Evolutionary conservation across 2,113 vertebrate species (phyloP), one percentile per base, ranked within the genome.

Genomic region (Galeopterus variegatus): DNA sequence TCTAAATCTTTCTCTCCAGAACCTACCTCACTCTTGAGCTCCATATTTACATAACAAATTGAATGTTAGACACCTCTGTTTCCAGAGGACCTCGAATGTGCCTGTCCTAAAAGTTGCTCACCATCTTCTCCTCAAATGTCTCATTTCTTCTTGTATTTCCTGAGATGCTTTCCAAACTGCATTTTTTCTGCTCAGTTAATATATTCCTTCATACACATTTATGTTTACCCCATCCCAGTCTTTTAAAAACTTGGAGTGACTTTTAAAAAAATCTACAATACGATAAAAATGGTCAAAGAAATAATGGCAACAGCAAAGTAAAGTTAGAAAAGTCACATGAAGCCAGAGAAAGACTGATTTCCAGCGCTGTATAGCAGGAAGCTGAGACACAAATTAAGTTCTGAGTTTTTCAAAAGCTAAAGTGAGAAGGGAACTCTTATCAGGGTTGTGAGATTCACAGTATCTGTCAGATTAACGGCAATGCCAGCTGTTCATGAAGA

Each of bases 401-500:
- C 60, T 15, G 75, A 86, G 58, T 73, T 83, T 95, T 56, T 80
- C 54, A 67, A 92, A 89, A 36, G 31, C n/a, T 41, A 92, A 60
- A 87, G 50, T 80, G 81, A 67, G 65, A 52, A 9, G 21, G 77
- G 93, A 93, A 77, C 33, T 12, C 56, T 93, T 67, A 56, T 77
- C 79, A 83, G 92, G 48, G 50, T 69, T 64, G 77, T 76, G 52
- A 93, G 84, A 92, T 48, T 96, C 88, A 93, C 26, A 24, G 54
- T n/a, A 84, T 69, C 90, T 92, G 72, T 83, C 75, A 80, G 79
- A 85, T 88, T 85, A 83, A 92, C 79, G 90, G 84, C 73, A 93
- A 89, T 79, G n/a, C 36, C 69, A 69, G 73, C 90, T 87, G 54
- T 54, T 67, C 67, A 79, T 50, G 62, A 88, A 33, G 9, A 92